Evolutionary conservation across 2,113 vertebrate genomes (phyloP).

Genomic region (Microtus oregoni): DNA sequence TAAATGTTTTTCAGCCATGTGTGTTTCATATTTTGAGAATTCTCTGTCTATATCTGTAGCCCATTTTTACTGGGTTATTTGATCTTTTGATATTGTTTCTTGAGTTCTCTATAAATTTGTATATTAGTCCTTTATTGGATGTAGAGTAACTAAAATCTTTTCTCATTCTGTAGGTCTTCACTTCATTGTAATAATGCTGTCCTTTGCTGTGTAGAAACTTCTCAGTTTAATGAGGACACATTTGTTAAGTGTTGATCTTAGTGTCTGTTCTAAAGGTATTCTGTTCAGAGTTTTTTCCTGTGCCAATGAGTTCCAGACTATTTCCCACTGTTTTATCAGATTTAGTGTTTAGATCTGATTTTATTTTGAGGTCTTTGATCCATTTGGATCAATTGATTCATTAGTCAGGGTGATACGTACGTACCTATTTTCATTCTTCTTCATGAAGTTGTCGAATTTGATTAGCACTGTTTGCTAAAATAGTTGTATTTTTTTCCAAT

Average conservation of each 20-base stretch:
- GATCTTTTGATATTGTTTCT: background rate
- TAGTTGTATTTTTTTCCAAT: background rate
- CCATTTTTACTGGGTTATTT: background rate
- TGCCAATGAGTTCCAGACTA: background rate
- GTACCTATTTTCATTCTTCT: background rate
- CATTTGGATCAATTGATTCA: background rate
- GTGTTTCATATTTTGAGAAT: too few species aligned
- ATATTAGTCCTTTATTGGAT: background rate
- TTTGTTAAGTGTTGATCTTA: background rate
- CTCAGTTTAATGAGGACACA: background rate
- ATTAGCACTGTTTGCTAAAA: background rate
- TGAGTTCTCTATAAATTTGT: background rate
- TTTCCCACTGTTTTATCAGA: background rate
- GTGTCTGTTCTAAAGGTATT: background rate
- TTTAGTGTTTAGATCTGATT: background rate
- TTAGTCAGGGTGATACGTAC: background rate
- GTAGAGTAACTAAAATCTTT: background rate
- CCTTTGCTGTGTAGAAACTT: background rate
- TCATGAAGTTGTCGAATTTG: background rate
- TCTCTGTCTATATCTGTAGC: too few species aligned
- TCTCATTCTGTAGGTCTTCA: background rate
- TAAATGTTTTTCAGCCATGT: background rate
- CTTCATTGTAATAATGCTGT: background rate
- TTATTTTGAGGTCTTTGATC: background rate
- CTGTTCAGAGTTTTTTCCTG: background rate